Conservation (phyloP, 2,888 invertebrate genomes). For the Xanthorhoe spadicearia region DNA sequence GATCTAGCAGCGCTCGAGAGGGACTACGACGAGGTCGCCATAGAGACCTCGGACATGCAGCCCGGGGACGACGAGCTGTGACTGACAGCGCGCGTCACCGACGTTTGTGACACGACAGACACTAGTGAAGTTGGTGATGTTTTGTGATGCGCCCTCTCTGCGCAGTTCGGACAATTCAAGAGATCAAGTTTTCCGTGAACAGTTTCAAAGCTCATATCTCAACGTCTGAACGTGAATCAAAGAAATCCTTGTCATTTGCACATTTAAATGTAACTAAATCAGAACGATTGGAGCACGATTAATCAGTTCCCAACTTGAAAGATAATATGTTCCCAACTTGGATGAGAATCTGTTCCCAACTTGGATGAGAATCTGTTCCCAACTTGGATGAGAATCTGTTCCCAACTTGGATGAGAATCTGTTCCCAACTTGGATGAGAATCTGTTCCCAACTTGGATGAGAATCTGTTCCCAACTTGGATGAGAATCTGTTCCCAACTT, state of each 20-base stretch:
- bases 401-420: conserved; percentile 17
- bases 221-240: conserved; percentile 14
- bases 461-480: conserved; percentile 19
- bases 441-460: conserved; percentile 20
- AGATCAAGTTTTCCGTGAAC: conserved; percentile 3
- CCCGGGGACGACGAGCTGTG: conserved; percentile 74
- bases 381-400: conserved; percentile 18
- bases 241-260: conserved; percentile 2
- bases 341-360: conserved; percentile 13
- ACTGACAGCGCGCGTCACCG: conserved; percentile 40
- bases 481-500: conserved; percentile 26
- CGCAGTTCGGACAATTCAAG: conserved; percentile 12
- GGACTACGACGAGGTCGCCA: conserved; percentile 90
- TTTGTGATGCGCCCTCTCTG: conserved; percentile 30
- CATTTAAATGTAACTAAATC: conserved; percentile 2
- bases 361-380: conserved; percentile 20
- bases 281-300: not conserved
- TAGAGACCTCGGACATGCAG: conserved; percentile 82
- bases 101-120: conserved; percentile 17
- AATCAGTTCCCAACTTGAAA: conserved; percentile 5
- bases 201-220: not conserved
- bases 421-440: conserved; percentile 16
- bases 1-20: conserved; percentile 90
- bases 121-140: conserved; percentile 16
- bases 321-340: conserved; percentile 12